Base-by-base conservation (phyloP, 2,797 vertebrate genomes). In the Bradypodion pumilum region DNA sequence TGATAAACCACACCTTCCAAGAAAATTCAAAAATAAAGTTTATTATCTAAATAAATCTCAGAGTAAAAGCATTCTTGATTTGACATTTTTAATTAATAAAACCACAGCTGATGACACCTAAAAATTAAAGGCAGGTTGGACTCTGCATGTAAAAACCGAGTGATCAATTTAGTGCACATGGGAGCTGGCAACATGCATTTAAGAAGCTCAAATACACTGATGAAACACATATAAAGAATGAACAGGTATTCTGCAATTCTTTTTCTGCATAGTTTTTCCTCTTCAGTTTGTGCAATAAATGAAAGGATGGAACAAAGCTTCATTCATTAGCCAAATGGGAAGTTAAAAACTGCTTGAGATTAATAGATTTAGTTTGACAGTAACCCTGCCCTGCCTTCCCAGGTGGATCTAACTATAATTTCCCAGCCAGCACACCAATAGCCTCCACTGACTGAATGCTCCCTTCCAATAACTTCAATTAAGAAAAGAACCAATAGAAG, bases 1-100 rank as follows among this genome's bases (percentile, higher is more conserved):
- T 87, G 97, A 97, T 91, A 99, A 92, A 59, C 93, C 97, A 89
- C 92, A 94, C 93, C 98, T 99, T 94, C 5, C 82, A 88, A 88
- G 85, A 80, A 78, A 89, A n/a, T 70, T 46, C 46, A 21, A 27
- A 19, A 80, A 29, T 59, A 40, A 52, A 0, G 0, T 15, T 12
- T 74, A 10, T 81, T 78, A 74, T 49, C n/a, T 77, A 44, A 56
- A 37, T 27, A 46, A 1, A 23, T 72, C 59, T 37, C 69, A 73
- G 27, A 62, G 10, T 40, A 32, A 29, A 23, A 27, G 27, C 15
- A 59, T 3, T 56, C 46, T 13, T 23, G 2, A 56, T 23, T 82
- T 69, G 0, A 0, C 7, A 76, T 86, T 70, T 87, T 63, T 6
- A 78, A 85, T 65, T 5, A 74, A 46, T 21, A 81, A 56, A 68